Percentiles rank a stretch among this genome's conserved stretches.
Conservation (phyloP, 2,113 vertebrate genomes). For the Ancistrus triradiatus region DNA sequence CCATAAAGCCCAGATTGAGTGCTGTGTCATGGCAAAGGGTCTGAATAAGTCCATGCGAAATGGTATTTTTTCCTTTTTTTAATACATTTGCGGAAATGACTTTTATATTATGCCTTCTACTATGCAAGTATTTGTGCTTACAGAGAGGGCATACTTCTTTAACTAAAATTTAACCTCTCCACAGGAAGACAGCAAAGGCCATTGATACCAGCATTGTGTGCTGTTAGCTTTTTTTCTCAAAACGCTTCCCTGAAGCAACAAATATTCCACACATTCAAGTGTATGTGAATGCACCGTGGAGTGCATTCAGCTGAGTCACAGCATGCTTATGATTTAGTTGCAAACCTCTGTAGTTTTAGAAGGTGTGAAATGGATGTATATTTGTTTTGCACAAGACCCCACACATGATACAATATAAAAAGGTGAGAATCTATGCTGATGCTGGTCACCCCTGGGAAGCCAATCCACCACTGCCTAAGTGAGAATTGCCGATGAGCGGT, state of each 20-base stretch:
- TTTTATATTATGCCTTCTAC: too few species aligned
- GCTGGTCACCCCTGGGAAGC: conserved; percentile 27
- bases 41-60: too few species aligned
- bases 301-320: conserved; percentile 19
- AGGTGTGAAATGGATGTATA: conserved; percentile 42
- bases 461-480: conserved; percentile 20
- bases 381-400: conserved; percentile 31
- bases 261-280: conserved; percentile 11
- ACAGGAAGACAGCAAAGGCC: not conserved
- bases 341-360: conserved; percentile 36
- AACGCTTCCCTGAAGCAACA: conserved; percentile 10
- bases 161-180: not conserved
- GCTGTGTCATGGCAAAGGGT: too few species aligned
- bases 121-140: too few species aligned
- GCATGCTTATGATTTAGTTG: conserved; percentile 28
- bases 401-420: conserved; percentile 23
- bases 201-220: not conserved
- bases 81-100: too few species aligned
- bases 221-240: not conserved
- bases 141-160: too few species aligned
- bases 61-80: too few species aligned
- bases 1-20: too few species aligned
- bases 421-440: conserved; percentile 21
- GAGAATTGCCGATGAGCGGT: conserved; percentile 37
- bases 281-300: conserved; percentile 20